Percentiles rank a stretch among this genome's conserved stretches.
Conservation (phyloP, 2,797 vertebrate genomes). For the Poeciliopsis presidionis region DNA sequence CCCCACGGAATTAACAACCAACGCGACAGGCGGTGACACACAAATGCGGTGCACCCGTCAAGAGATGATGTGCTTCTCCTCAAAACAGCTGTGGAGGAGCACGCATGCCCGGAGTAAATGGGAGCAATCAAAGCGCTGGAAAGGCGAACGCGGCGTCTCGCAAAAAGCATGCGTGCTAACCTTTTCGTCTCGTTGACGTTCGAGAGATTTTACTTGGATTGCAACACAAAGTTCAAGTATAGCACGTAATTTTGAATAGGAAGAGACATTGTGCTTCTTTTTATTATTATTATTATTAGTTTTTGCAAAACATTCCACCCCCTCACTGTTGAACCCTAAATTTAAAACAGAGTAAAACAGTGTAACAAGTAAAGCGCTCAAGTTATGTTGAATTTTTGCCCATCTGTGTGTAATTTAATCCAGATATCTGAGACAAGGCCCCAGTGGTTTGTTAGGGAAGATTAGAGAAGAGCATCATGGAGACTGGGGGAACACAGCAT, state of each 20-base stretch:
- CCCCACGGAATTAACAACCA: slow-evolving; percentile 29
- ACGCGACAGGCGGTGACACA: slow-evolving; percentile 35
- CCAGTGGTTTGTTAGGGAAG: no score
- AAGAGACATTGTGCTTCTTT: neutral
- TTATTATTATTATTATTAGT: no score
- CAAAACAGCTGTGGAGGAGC: slow-evolving; percentile 60
- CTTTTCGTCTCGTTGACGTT: neutral
- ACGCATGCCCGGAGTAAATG: slow-evolving; percentile 54
- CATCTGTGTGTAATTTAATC: no score
- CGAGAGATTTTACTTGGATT: neutral
- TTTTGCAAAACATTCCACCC: neutral
- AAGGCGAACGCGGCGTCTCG: neutral
- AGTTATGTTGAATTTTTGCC: no score
- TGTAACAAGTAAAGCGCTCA: no score
- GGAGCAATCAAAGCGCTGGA: neutral
- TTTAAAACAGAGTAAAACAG: no score
- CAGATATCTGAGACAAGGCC: no score
- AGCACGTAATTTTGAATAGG: neutral
- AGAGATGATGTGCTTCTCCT: slow-evolving; percentile 51
- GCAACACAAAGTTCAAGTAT: neutral
- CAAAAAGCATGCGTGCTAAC: neutral
- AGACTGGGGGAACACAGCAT: no score
- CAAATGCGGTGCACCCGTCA: slow-evolving; percentile 66
- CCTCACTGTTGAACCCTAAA: no score
- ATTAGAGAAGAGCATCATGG: no score